Conservation (phyloP, 2,797 vertebrate species). For the Myotis myotis region DNA sequence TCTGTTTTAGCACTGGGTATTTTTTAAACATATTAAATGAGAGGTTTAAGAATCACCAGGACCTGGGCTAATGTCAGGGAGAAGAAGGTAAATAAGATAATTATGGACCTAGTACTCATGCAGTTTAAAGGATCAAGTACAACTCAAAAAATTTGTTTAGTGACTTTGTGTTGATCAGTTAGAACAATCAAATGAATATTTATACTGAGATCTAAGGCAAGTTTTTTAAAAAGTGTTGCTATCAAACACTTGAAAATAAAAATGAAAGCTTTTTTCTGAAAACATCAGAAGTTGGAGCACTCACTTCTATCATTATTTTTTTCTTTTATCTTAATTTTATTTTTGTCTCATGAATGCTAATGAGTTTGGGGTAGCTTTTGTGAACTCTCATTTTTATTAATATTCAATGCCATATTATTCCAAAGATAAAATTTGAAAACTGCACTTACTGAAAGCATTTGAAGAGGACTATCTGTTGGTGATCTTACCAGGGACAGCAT, state of each 20-base stretch:
- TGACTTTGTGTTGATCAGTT: background rate
- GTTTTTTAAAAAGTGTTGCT: conserved; percentile 20
- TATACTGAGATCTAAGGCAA: background rate
- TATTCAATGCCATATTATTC: background rate
- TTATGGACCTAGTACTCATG: too few relatives aligned
- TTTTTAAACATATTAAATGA: background rate
- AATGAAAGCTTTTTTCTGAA: background rate
- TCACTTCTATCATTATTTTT: too few relatives aligned
- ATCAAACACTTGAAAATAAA: conserved; percentile 14
- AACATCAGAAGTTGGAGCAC: background rate
- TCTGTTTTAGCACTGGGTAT: background rate
- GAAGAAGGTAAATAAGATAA: background rate
- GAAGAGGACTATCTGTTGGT: background rate
- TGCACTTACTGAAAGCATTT: background rate
- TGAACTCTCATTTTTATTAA: conserved; percentile 35
- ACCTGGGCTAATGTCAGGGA: background rate
- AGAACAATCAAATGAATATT: conserved; percentile 9
- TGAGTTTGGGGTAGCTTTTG: background rate
- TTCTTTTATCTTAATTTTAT: conserved; percentile 42
- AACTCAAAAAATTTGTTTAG: background rate
- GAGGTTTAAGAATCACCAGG: background rate
- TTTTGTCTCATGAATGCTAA: conserved; percentile 46
- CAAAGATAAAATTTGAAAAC: background rate
- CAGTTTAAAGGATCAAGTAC: background rate
- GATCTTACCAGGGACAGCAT: background rate